Base-by-base conservation (phyloP, 1,140 invertebrate genomes). In the Pararge aegeria region DNA sequence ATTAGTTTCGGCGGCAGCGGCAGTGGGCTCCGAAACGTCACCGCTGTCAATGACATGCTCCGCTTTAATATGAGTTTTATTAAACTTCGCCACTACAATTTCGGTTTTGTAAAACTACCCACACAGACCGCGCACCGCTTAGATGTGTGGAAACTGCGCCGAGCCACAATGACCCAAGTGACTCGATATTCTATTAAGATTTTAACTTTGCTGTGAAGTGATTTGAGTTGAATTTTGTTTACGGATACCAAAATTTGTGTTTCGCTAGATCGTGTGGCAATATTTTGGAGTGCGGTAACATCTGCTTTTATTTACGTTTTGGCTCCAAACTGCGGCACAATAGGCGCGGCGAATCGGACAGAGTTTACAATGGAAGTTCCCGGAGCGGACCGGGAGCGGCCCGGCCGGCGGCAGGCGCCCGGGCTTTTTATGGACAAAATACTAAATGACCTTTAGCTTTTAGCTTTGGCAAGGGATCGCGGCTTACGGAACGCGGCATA, bases 281-380 rank as follows among this genome's bases (percentile, higher is more conserved):
- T 78, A 76, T 83, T 83, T 80, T 78, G 79, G 81, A 83, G 81
- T 82, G 78, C 59, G 83, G 85, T 78, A 88, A 88, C 85, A 88
- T 87, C 83, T 88, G 85, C 80, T 63, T 87, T 87, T 89, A 89
- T 89, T 89, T 89, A 89, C 80, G 85, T 87, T 87, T 84, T 75
- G 80, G 81, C 77, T 86, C 63, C 68, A 80, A 82, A 81, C 70
- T 70, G 77, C 68, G 62, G 74, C 72, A 84, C 80, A 87, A 88
- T 84, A 77, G 82, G 80, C 74, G 84, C 80, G 73, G 70, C 72
- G 77, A 80, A 83, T 83, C 79, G 74, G 70, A 70, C 78, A 52
- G 65, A 68, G 66, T 63, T 70, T 68, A 83, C 82, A 87, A 82
- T 83, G 68, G 71, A 71, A 75, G 69, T 61, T 55, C 46, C 61